phyloP scores from a whole-genome alignment of 2,797 vertebrate genomes.

The Ispidina lecontei region DNA sequence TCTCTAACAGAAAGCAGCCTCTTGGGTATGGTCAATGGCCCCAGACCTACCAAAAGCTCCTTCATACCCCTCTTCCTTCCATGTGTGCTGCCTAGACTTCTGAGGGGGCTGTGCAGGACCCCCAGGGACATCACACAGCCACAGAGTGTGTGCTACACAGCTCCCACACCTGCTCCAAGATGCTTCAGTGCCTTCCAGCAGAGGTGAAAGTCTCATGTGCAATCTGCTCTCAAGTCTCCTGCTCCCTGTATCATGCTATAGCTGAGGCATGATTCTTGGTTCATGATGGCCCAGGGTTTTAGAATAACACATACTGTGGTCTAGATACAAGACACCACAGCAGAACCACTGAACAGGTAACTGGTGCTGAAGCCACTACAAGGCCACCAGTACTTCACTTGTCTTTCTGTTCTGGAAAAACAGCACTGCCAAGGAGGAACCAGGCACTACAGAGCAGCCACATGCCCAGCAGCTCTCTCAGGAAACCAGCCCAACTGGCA shows the following conservation, averaged over 20 bases:
- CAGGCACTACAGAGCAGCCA: neutral
- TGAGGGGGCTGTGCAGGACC: neutral
- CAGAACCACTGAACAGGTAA: neutral
- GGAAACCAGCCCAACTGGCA: neutral
- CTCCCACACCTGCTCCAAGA: neutral
- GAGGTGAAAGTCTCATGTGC: neutral
- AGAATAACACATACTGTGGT: neutral
- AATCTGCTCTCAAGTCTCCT: fast-evolving
- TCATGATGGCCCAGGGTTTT: neutral
- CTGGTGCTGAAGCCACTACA: neutral
- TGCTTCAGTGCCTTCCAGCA: neutral
- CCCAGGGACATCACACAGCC: fast-evolving
- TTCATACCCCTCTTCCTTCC: neutral
- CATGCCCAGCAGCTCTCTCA: neutral
- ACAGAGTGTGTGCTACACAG: neutral
- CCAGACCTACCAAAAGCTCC: neutral
- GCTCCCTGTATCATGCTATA: neutral
- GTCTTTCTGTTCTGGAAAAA: neutral
- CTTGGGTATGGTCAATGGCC: neutral
- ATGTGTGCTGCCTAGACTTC: neutral
- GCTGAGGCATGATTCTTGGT: neutral
- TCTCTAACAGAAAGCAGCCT: neutral
- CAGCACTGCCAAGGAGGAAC: neutral
- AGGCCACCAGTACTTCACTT: neutral
- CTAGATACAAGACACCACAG: neutral